Base-by-base conservation (phyloP, 2,797 vertebrate species). In the Merluccius polli region DNA sequence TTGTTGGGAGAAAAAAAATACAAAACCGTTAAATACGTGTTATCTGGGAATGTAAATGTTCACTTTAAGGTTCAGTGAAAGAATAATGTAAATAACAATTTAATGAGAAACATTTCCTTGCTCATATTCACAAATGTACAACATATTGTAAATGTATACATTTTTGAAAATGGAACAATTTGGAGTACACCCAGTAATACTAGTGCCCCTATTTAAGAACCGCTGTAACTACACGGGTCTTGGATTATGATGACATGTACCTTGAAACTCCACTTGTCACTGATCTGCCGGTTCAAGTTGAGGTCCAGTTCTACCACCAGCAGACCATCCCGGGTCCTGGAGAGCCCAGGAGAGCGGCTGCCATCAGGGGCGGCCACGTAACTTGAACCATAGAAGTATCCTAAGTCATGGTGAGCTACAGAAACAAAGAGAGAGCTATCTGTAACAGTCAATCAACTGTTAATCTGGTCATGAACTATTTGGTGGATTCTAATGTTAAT, bases 341-440 rank as follows among this genome's bases (percentile, higher is more conserved):
- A 97, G 36, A 99, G 94, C 0, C 97, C 96, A 0, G 97, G 97
- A 1, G 95, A 95, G 75, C 98, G 94, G 80, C 96, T 98, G 76
- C 98, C 95, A 0, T 99, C 95, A 0, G 98, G 96, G 0, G 95
- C 96, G 2, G 97, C 94, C 36, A 97, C 94, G 0, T 99, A 99
- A 88, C 97, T 99, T 0, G 97, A 99, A 73, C 98, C 98, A n/a
- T 99, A 99, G 83, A 99, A 99, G 84, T 97, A 89, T 44, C 98
- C 98, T 0, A 98, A 92, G 78, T 99, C 95, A 13, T 89, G 91
- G 82, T 98, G 98, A 29, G 98, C 98, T 99, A 86, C 2, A 84
- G 74, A 77, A 74, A 38, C 59, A 65, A 24, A 27, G 18, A 18
- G 59, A 11, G 59, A 16, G 2, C 59, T 65, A 27, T 24, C 59